Conservation (phyloP, 2,888 invertebrate genomes). For the Cecidostiba fungosa region DNA sequence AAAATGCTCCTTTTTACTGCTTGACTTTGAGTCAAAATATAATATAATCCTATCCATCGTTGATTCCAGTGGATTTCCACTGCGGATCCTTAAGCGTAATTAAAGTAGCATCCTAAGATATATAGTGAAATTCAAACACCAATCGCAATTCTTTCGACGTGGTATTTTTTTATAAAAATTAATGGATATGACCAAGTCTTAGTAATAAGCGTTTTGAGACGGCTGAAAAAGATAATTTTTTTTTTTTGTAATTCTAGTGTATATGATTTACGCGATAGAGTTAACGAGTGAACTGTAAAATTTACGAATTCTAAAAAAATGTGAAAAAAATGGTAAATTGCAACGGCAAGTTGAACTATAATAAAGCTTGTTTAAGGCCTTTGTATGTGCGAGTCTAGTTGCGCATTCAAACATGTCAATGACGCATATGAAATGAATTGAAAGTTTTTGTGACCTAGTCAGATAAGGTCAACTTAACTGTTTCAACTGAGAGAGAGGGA, state of each 20-base stretch:
- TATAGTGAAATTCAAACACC: slow-evolving; percentile 38
- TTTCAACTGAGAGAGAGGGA: not conserved
- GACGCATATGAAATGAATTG: slow-evolving; percentile 26
- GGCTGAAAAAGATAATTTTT: slow-evolving; percentile 35
- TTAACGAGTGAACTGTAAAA: not conserved
- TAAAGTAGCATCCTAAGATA: slow-evolving; percentile 21
- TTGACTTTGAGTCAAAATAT: slow-evolving; percentile 31
- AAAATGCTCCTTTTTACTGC: slow-evolving; percentile 25
- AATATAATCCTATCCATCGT: slow-evolving; percentile 19
- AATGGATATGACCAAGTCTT: slow-evolving; percentile 48
- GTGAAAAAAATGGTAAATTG: slow-evolving; percentile 8
- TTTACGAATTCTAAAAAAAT: slow-evolving; percentile 6
- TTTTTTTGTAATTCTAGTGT: slow-evolving; percentile 30
- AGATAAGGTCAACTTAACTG: not conserved
- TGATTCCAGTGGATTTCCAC: slow-evolving; percentile 24
- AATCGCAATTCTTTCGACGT: slow-evolving; percentile 40
- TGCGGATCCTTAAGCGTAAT: slow-evolving; percentile 20
- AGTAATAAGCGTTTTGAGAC: slow-evolving; percentile 27
- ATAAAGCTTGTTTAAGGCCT: slow-evolving; percentile 42
- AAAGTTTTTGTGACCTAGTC: slow-evolving; percentile 29
- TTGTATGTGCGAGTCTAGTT: slow-evolving; percentile 27
- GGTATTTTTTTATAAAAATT: slow-evolving; percentile 44
- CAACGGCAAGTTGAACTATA: slow-evolving; percentile 2
- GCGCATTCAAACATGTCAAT: slow-evolving; percentile 19
- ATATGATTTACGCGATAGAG: slow-evolving; percentile 20